Evolutionary conservation across 2,797 vertebrate species (phyloP).

Genomic region (Cirrhinus mrigala): DNA sequence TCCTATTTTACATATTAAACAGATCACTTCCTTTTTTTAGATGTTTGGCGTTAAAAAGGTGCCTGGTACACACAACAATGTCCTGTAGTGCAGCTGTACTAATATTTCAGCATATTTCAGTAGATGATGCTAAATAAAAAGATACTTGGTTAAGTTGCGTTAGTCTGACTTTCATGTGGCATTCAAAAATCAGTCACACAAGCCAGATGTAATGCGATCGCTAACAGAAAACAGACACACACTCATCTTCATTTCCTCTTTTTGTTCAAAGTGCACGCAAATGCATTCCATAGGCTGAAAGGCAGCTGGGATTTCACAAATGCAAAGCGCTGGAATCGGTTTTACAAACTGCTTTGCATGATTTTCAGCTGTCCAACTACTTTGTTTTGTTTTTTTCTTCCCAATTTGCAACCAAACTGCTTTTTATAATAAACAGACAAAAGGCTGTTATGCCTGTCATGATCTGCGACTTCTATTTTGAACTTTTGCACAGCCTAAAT

Average conservation of each 20-base stretch:
- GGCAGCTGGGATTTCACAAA: constrained; percentile 24
- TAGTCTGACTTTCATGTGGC: constrained; percentile 9
- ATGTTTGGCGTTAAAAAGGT: not conserved
- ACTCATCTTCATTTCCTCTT: constrained; percentile 39
- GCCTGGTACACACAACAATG: not conserved
- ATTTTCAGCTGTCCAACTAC: constrained; percentile 54
- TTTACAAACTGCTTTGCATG: constrained; percentile 58
- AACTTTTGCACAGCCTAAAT: not conserved
- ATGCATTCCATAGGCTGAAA: constrained; percentile 32
- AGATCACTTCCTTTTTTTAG: constrained; percentile 13
- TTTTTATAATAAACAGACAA: constrained; percentile 24
- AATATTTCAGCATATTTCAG: not conserved
- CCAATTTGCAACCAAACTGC: constrained; percentile 44
- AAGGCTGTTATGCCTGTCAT: constrained; percentile 7
- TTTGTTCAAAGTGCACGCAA: constrained; percentile 37
- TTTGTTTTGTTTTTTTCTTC: constrained; percentile 34
- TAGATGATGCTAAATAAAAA: constrained; percentile 30
- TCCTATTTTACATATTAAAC: constrained; percentile 43
- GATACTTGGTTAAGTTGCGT: constrained; percentile 22
- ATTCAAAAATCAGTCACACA: constrained; percentile 8
- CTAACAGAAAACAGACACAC: constrained; percentile 35
- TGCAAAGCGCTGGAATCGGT: constrained; percentile 50
- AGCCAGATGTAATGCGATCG: constrained; percentile 34
- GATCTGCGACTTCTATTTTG: not conserved
- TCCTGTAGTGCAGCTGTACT: not conserved